Evolutionary conservation across 2,888 invertebrate species (phyloP).

Genomic region (Eupithecia exiguata): DNA sequence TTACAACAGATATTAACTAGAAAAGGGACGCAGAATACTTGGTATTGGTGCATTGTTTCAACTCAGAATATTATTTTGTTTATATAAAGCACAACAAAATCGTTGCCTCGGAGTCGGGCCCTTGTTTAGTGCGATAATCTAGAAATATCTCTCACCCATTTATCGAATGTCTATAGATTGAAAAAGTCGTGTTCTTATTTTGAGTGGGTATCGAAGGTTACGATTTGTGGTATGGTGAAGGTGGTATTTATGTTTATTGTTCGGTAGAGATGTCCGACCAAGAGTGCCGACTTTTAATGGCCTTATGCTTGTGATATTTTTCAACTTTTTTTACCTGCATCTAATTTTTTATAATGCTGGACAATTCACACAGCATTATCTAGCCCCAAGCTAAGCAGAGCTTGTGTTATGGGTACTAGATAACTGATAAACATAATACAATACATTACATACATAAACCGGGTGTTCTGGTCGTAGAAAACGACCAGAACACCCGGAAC

Average conservation of each 20-base stretch:
- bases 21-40: too few species aligned
- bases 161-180: constrained; percentile 55
- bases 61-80: neutral
- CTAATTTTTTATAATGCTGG: neutral
- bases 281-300: neutral
- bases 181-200: constrained; percentile 45
- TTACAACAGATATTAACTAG: too few species aligned
- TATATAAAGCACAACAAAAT: neutral
- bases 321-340: neutral
- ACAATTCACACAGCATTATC: too few species aligned
- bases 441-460: too few species aligned
- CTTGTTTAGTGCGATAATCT: constrained; percentile 64
- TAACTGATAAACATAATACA: too few species aligned
- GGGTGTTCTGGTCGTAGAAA: too few species aligned
- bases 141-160: constrained; percentile 64
- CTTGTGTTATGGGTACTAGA: too few species aligned
- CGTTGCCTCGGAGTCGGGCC: neutral
- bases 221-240: constrained; percentile 23
- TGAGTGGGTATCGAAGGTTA: constrained; percentile 27
- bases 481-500: too few species aligned
- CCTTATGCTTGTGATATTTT: neutral
- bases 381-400: too few species aligned
- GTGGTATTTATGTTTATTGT: constrained; percentile 5
- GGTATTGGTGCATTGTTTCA: neutral
- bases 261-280: neutral